phyloP scores from a whole-genome alignment of 2,113 vertebrate species.

The Mormyrus lacerda region DNA sequence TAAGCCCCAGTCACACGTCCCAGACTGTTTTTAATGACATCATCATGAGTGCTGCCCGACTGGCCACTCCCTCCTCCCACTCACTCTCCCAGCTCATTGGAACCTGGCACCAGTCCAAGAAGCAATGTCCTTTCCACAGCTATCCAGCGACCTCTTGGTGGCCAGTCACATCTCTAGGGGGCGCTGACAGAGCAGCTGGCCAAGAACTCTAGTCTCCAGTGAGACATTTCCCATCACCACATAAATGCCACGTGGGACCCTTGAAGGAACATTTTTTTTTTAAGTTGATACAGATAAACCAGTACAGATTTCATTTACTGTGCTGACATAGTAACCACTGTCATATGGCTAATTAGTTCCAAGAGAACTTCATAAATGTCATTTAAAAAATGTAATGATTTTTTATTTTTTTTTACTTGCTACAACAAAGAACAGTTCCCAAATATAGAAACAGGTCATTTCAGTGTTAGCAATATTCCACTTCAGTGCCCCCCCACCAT shows the following conservation, averaged over 20 bases:
- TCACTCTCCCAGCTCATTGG: neutral
- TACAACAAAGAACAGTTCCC: neutral
- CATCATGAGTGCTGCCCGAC: neutral
- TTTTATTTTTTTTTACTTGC: neutral
- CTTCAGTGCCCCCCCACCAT: neutral
- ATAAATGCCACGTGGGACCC: neutral
- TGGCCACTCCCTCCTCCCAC: neutral
- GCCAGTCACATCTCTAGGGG: neutral
- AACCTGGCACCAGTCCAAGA: neutral
- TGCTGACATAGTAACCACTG: neutral
- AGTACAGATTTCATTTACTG: no score
- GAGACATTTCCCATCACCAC: neutral
- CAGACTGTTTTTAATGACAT: neutral
- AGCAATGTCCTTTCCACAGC: neutral
- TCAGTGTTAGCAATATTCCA: neutral
- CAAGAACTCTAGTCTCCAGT: neutral
- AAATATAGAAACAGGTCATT: neutral
- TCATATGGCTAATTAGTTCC: neutral
- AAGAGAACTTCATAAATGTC: neutral
- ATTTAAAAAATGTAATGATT: neutral
- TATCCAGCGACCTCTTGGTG: neutral
- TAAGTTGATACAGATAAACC: no score
- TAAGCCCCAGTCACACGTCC: neutral
- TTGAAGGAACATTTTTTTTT: neutral
- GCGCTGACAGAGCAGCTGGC: neutral